Evolutionary conservation across 2,797 vertebrate genomes (phyloP).

Genomic region (Nasua narica): DNA sequence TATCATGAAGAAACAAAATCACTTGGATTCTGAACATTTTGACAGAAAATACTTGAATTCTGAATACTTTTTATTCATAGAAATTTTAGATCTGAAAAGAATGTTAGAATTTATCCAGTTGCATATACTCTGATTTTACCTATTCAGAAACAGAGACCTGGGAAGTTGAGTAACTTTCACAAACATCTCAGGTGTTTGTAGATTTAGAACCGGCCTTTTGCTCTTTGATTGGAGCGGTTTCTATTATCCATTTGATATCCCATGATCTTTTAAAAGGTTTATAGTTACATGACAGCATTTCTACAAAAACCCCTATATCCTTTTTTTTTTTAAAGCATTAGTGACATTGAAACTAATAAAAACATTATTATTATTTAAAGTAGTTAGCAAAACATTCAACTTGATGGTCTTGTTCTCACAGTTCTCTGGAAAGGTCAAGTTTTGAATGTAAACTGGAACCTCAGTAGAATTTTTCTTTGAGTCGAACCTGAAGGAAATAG

Average conservation of each 20-base stretch:
- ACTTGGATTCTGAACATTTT: not conserved
- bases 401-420: not conserved
- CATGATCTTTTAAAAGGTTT: not conserved
- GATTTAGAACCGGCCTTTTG: not conserved
- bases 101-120: not conserved
- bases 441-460: not conserved
- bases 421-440: not conserved
- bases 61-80: not conserved
- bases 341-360: not conserved
- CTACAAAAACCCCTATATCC: not conserved
- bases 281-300: not conserved
- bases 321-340: not conserved
- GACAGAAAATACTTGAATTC: not conserved
- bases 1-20: not conserved
- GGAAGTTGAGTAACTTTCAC: not conserved
- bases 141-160: not conserved
- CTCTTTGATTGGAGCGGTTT: not conserved
- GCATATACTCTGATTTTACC: not conserved
- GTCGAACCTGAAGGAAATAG: not conserved
- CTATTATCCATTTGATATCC: not conserved
- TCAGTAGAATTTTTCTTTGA: not conserved
- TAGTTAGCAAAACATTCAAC: not conserved
- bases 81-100: not conserved
- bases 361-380: not conserved
- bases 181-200: not conserved